Percentiles rank a stretch among this genome's conserved stretches.
Conservation (phyloP, 2,797 vertebrate genomes). For the Mus spretus region DNA sequence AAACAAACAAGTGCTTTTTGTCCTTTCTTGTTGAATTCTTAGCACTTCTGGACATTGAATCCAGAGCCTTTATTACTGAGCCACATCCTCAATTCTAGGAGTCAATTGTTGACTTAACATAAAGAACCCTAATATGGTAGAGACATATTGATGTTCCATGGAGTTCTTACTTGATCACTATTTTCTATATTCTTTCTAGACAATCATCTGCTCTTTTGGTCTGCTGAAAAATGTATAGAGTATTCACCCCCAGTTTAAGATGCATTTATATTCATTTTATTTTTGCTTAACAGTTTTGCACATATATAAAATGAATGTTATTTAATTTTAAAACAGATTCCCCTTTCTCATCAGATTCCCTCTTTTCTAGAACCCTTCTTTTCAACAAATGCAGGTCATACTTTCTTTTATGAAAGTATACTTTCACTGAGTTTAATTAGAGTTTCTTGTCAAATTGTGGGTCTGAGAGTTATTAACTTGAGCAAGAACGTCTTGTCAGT, state of each 20-base stretch:
- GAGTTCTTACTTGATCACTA: background rate
- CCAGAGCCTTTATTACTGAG: background rate
- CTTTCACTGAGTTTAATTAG: background rate
- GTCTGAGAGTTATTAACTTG: background rate
- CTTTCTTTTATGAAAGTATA: background rate
- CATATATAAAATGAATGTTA: background rate
- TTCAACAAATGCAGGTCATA: background rate
- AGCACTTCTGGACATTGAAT: background rate
- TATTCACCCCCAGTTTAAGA: background rate
- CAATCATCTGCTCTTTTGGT: background rate
- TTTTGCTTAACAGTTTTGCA: background rate
- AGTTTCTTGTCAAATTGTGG: background rate
- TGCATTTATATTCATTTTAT: background rate
- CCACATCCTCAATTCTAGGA: background rate
- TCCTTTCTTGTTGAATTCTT: background rate
- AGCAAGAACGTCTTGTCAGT: background rate
- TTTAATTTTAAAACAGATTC: background rate
- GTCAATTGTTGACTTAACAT: background rate
- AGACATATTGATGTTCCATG: slow-evolving; percentile 9
- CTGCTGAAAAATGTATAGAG: background rate
- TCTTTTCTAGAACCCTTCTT: background rate
- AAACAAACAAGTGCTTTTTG: background rate
- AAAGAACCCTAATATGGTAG: background rate
- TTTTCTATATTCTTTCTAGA: slow-evolving; percentile 32
- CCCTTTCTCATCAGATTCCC: background rate